Evolutionary conservation across 2,888 invertebrate species (phyloP), one percentile per base, ranked within the genome.

Genomic region (Nomada flava): DNA sequence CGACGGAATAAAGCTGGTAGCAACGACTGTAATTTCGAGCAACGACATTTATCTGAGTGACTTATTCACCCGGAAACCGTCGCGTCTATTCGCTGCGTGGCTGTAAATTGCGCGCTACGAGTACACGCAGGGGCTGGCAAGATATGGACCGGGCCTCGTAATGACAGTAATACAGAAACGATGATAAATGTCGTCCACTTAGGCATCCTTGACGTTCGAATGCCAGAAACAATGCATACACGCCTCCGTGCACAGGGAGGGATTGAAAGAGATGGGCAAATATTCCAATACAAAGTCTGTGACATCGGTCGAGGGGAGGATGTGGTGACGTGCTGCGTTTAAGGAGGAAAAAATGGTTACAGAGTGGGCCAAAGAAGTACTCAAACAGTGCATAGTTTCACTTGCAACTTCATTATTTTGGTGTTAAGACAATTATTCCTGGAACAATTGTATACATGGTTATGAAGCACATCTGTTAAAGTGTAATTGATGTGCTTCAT

Each of bases 21-120:
- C 44, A 26, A 15, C 47, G 26, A 44, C 20, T 50, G 70, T 55
- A 64, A 82, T 76, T 79, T 79, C 82, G 73, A 55, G 69, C 63
- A 71, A 69, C 70, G 70, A 75, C 81, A 71, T 82, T 82, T 72
- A 79, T 65, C 65, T 59, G 47, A 62, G 53, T 73, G 73, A 84
- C 76, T 79, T 82, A 82, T 74, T 70, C 76, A 73, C 84, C 74
- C 76, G 79, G 84, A 84, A 82, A 82, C 55, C 55, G 42, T 67
- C 47, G 53, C 59, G 50, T 44, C 55, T 67, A 55, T 72, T 82
- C 60, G 74, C 57, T 29, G 23, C 47, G 4, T 29, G 70, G 47
- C 20, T 60, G 70, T 60, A 70, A 70, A 70, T 70, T 15, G 70
- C 15, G 44, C 23, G 50, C 20, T 10, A 18, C 18, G n/a, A 13